These are phyloP conservation scores for Anneissia japonica DNA, from an alignment of 35 echinoderm and acorn worm species.

Conservation along the genomic window DNA sequence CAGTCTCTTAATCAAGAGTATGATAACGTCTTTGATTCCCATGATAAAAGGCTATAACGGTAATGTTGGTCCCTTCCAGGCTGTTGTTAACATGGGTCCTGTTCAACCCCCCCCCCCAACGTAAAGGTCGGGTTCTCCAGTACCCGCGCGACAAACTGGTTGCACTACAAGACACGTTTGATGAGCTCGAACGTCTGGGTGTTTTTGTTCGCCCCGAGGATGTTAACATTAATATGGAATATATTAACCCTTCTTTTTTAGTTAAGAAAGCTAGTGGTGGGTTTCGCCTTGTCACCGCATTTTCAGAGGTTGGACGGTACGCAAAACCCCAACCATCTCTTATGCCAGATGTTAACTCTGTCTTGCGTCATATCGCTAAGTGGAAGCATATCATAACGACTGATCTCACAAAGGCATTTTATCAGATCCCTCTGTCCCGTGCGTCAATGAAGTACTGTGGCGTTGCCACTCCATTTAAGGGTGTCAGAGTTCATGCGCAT, in stretches of 20 bases:
- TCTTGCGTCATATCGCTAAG: background rate
- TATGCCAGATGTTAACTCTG: slow-evolving; percentile 1
- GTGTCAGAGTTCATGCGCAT: slow-evolving; percentile 29
- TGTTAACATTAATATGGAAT: slow-evolving; percentile 27
- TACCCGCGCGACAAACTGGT: slow-evolving; percentile 30
- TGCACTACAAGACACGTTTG: slow-evolving; percentile 47
- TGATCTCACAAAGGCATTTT: slow-evolving; percentile 58
- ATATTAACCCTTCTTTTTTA: slow-evolving; percentile 50
- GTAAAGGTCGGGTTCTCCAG: too few species aligned
- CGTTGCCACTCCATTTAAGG: slow-evolving; percentile 37
- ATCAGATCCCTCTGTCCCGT: slow-evolving; percentile 32
- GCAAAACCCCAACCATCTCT: slow-evolving; percentile 59
- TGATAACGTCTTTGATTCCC: slow-evolving; percentile 39
- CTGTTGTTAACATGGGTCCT: slow-evolving; percentile 49
- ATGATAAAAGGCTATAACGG: slow-evolving; percentile 40
- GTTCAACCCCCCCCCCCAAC: too few species aligned
- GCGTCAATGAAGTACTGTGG: slow-evolving; percentile 50
- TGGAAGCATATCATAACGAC: slow-evolving; percentile 49
- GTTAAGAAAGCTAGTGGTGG: slow-evolving; percentile 35
- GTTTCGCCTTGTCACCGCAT: slow-evolving; percentile 46
- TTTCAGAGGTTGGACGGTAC: slow-evolving; percentile 49
- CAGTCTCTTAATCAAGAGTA: slow-evolving; percentile 1
- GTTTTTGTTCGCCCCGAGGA: slow-evolving; percentile 51
- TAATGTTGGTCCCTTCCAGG: slow-evolving; percentile 26
- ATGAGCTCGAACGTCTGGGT: slow-evolving; percentile 31